These are phyloP conservation scores for Galaxea fascicularis DNA, from an alignment of 92 coral and sea anemone species.

Conservation along the genomic window DNA sequence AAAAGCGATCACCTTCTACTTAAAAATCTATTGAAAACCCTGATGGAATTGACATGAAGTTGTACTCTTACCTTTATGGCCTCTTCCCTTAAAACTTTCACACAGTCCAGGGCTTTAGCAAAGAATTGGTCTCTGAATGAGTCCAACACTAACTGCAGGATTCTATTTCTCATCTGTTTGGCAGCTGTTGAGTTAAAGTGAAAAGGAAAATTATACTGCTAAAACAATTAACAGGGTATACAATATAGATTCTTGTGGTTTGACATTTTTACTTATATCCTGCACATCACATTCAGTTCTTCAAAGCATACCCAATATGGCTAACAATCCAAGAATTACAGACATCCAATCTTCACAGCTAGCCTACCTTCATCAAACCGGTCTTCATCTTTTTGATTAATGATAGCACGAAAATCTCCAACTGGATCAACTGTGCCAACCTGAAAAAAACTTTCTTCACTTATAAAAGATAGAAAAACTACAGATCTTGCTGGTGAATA, in stretches of 20 bases:
- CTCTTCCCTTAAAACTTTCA: slow-evolving; percentile 77
- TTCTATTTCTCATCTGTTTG: slow-evolving; percentile 91
- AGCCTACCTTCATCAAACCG: slow-evolving; percentile 85
- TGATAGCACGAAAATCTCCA: slow-evolving; percentile 82
- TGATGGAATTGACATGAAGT: not conserved
- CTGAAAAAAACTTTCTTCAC: slow-evolving; percentile 33
- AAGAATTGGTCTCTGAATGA: slow-evolving; percentile 91
- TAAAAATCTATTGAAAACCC: too few relatives aligned
- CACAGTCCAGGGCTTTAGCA: slow-evolving; percentile 87
- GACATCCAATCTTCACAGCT: not conserved
- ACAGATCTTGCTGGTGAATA: not conserved
- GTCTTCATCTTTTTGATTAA: slow-evolving; percentile 82
- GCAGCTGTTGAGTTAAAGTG: slow-evolving; percentile 64
- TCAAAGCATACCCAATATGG: not conserved
- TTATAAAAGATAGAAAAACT: not conserved
- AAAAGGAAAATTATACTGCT: not conserved
- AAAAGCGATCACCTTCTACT: too few relatives aligned
- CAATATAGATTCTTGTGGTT: too few relatives aligned
- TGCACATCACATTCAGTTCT: not conserved
- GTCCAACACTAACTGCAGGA: slow-evolving; percentile 86
- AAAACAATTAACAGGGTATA: too few relatives aligned
- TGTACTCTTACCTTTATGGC: slow-evolving; percentile 75
- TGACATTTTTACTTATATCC: not conserved
- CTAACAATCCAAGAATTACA: not conserved
- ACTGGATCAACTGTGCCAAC: slow-evolving; percentile 98